Percentiles rank a stretch among this genome's conserved stretches.
Conservation (phyloP, 2,888 invertebrate genomes). For the Cryptus viduatorius region DNA sequence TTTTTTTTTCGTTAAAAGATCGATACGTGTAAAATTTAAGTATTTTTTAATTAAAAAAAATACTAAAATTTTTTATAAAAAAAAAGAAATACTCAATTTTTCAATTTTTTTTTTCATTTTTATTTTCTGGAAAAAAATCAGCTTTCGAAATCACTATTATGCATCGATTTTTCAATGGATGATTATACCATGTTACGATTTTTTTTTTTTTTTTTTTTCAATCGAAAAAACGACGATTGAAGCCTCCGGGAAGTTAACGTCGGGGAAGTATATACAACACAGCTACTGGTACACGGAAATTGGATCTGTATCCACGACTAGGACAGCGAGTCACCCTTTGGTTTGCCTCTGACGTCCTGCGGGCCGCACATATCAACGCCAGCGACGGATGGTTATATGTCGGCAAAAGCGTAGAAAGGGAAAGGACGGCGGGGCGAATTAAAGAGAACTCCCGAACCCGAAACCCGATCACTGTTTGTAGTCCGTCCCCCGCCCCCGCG, state of each 20-base stretch:
- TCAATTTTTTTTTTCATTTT: too few species aligned
- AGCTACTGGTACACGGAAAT: constrained; percentile 67
- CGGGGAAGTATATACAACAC: too few species aligned
- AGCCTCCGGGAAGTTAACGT: background rate
- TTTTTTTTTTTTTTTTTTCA: background rate
- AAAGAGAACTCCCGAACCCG: constrained; percentile 71
- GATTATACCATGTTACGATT: too few species aligned
- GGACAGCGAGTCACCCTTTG: constrained; percentile 70
- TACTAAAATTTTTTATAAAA: too few species aligned
- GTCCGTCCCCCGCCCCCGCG: constrained; percentile 78
- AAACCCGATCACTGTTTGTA: constrained; percentile 84
- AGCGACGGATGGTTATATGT: constrained; percentile 36
- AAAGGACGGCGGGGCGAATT: constrained; percentile 54
- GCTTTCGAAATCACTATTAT: too few species aligned
- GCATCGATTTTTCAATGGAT: too few species aligned
- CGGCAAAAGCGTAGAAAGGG: constrained; percentile 31
- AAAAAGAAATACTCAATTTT: too few species aligned
- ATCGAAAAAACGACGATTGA: background rate
- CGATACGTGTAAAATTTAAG: too few species aligned
- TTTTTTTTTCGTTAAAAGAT: too few species aligned
- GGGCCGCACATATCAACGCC: constrained; percentile 59
- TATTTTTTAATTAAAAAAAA: too few species aligned
- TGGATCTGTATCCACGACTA: constrained; percentile 75
- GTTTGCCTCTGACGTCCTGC: constrained; percentile 56
- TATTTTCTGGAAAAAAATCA: too few species aligned